These are phyloP conservation scores for Oegoconia quadripuncta DNA, from an alignment of 2,888 invertebrate genomes.

Conservation along the genomic window DNA sequence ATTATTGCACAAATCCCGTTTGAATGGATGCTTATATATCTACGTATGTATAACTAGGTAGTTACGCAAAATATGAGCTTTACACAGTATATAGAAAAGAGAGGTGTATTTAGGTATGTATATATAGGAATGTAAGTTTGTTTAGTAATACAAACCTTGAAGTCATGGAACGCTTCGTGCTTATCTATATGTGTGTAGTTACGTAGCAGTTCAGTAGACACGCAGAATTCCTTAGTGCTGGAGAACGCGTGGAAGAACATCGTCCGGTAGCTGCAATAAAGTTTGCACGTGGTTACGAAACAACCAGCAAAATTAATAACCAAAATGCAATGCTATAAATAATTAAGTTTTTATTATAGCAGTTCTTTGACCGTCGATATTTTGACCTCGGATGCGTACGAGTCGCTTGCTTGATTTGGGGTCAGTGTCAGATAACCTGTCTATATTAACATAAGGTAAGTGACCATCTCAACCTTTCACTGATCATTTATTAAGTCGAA, in stretches of 20 bases:
- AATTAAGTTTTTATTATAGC: conserved; percentile 3
- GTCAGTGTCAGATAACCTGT: conserved; percentile 38
- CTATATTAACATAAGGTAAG: conserved; percentile 17
- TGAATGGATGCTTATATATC: too few relatives aligned
- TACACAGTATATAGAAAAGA: too few relatives aligned
- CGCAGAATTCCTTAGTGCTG: conserved; percentile 88
- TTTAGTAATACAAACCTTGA: conserved; percentile 73
- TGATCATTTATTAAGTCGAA: conserved; percentile 3
- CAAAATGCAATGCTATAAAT: neutral
- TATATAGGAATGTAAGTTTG: conserved; percentile 9
- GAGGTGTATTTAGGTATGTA: too few relatives aligned
- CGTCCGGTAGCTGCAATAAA: conserved; percentile 78
- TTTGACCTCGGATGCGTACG: conserved; percentile 28
- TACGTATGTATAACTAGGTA: neutral
- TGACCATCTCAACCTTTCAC: conserved; percentile 14
- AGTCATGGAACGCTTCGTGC: conserved; percentile 83
- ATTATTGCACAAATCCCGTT: too few relatives aligned
- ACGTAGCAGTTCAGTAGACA: conserved; percentile 84
- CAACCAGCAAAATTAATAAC: neutral
- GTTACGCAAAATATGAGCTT: neutral
- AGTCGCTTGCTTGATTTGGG: conserved; percentile 36
- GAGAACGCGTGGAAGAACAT: conserved; percentile 91
- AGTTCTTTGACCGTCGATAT: conserved; percentile 17
- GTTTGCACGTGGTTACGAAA: neutral
- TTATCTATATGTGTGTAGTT: conserved; percentile 85